Evolutionary conservation across 2,888 invertebrate species (phyloP), one percentile per base, ranked within the genome.

Genomic region (Pollenia amentaria): DNA sequence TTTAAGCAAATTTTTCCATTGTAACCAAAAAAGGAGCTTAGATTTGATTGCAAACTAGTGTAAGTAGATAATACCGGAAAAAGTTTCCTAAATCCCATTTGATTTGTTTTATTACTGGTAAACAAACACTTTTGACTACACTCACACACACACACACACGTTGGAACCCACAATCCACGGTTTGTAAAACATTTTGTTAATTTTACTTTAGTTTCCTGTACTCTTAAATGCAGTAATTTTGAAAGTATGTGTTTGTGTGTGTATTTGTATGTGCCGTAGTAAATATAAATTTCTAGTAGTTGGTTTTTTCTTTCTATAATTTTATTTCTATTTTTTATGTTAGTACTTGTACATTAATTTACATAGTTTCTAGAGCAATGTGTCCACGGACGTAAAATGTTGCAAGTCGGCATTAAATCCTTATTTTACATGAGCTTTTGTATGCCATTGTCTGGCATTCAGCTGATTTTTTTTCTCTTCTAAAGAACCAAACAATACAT

Each of bases 141-240:
- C 7, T 8, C 18, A 9, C 1, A 16, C 14, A 18, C 9, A 67
- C 44, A 60, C 0, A 55, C 64, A 29, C 9, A 40, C 57, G 73
- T 77, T 84, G 73, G 84, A 87, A 84, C 84, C 87, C 87, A 87
- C 87, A 87, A 87, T 87, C 87, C 87, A 87, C 87, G 87, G 87
- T 87, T 87, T 87, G 87, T 87, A 87, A 87, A 87, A 87, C 87
- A 87, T 87, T 84, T 87, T 87, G 87, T 87, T 87, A 87, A 87
- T 87, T 87, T 87, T 87, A 77, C 73, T 87, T 84, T 81, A 87
- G 87, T 84, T 87, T 87, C 87, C 87, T 84, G 77, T 77, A 64
- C 72, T 80, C 72, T n/a, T 38, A 65, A 29, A 40, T 42, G 38
- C 77, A 85, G 82, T 53, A 82, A 65, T 60, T 60, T 65, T 21